phyloP scores from a whole-genome alignment of 2,113 vertebrate species.

The Hydropotes inermis region DNA sequence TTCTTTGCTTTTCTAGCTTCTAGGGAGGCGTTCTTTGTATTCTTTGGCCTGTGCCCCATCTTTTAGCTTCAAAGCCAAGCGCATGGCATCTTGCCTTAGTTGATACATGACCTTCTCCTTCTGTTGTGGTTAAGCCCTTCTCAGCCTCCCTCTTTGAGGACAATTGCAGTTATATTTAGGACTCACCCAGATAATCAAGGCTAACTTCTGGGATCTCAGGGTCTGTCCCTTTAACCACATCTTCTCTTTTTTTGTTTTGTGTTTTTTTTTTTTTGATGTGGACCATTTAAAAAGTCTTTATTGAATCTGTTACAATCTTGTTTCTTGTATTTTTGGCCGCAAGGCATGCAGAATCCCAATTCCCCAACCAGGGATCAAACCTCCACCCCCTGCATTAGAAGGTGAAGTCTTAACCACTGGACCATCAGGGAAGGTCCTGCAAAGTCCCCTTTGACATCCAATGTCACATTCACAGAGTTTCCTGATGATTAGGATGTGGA shows the following conservation, averaged over 20 bases:
- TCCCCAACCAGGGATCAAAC: not conserved
- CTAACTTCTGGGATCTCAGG: not conserved
- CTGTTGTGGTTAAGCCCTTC: not conserved
- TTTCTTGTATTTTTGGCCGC: not conserved
- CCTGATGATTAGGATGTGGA: not conserved
- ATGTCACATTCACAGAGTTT: not conserved
- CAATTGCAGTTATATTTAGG: not conserved
- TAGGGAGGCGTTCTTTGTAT: not conserved
- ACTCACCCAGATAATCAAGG: not conserved
- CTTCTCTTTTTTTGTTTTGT: not conserved
- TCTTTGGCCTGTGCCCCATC: not conserved
- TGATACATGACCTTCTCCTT: not conserved
- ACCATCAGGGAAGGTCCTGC: not conserved
- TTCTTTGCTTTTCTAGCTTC: not conserved
- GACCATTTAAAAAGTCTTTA: not conserved
- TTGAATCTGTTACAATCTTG: not conserved
- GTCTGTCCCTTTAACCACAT: not conserved
- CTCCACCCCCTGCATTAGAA: not conserved
- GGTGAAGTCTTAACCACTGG: not conserved
- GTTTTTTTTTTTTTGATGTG: not conserved
- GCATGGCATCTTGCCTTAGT: not conserved
- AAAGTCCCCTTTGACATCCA: not conserved
- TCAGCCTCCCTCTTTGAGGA: not conserved
- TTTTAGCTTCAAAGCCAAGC: not conserved
- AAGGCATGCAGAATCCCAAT: not conserved